Base-by-base conservation (phyloP, 2,888 invertebrate species). In the Cheilosia impressa region DNA sequence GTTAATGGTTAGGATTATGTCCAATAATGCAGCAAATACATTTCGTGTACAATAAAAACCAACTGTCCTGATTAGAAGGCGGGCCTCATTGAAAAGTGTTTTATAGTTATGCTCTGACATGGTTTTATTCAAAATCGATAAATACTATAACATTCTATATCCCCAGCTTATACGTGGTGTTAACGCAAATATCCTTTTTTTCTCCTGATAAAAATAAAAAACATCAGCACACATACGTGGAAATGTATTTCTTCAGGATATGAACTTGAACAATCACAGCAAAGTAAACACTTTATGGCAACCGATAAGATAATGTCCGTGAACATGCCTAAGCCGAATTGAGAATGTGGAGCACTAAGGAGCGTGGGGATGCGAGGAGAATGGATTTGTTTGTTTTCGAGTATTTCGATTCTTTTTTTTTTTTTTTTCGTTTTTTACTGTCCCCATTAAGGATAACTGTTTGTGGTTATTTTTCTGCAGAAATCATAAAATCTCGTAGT, bases 221-320 rank as follows among this genome's bases (percentile, higher is more conserved):
- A 10, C 50, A 57, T 69, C 53, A 38, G 50, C 19, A 22, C 15
- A 22, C 38, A 38, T 50, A 22, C 27, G 27, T 45, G 10, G 10
- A 41, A 38, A 38, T 19, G 17, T 34, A 17, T 34, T 10, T 47
- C 63, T 34, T 15, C 13, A 19, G 47, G 41, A 52, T 38, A 41
- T n/a, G 15, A 17, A 31, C 58, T 58, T 9, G 15, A 17, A 15
- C 58, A 69, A 57, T 58, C 58, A 69, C 72, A 41, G 43, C 62
- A 73, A 73, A 62, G 22, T 43, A 73, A 9, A 24, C 31, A 63
- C 43, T 73, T 73, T 73, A 62, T 73, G 31, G 13, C 62, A 13
- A 62, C 6, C 52, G 43, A 55, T 62, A 53, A 43, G 53, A 55
- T 73, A 73, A 73, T 73, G 72, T 45, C 53, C 52, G 4, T 31